Evolutionary conservation across 1,140 invertebrate genomes (phyloP), one percentile per base, ranked within the genome.

Genomic region (Sminthurides bifidus): DNA sequence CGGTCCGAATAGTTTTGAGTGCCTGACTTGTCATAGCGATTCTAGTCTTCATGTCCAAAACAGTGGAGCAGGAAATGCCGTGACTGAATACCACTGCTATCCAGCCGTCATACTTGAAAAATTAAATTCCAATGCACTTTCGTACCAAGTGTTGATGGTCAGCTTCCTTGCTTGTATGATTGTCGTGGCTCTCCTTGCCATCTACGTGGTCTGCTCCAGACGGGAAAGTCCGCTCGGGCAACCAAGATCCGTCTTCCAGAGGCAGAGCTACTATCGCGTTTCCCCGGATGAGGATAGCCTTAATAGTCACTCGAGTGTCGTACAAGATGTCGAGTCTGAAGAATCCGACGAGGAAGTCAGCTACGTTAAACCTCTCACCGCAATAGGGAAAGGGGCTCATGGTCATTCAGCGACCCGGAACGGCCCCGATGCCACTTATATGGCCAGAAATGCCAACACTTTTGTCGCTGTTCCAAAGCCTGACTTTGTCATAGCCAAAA

Each of bases 1-100:
- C 4, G 77, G 77, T 6, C 72, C 76, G 0, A 72, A 73, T 56
- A 76, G 78, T 63, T 75, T 77, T 55, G 69, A 80, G 54, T 81
- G 79, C 62, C 67, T 66, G 10, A 54, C 63, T 6, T 81, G 79
- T 67, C 75, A 73, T 60, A 63, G 60, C 2, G 77, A 79, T 66
- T 72, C 76, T 8, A 58, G 66, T 41, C 58, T 77, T 12, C 60
- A 60, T 24, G 29, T 27, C 2, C 19, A 27, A 30, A 5, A 35
- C 49, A 43, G 6, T 38, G 6, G 23, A 3, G n/a, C 5, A 31
- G n/a, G 44, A 48, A 19, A 27, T 12, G n/a, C n/a, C 3, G 3
- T 8, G 21, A 31, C 30, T 52, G 35, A 43, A 33, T 35, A 43
- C 29, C 57, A 59, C 38, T 64, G 62, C 52, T 64, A 64, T 54